Conservation (phyloP, 2,113 vertebrate species). For the Istiophorus platypterus region DNA sequence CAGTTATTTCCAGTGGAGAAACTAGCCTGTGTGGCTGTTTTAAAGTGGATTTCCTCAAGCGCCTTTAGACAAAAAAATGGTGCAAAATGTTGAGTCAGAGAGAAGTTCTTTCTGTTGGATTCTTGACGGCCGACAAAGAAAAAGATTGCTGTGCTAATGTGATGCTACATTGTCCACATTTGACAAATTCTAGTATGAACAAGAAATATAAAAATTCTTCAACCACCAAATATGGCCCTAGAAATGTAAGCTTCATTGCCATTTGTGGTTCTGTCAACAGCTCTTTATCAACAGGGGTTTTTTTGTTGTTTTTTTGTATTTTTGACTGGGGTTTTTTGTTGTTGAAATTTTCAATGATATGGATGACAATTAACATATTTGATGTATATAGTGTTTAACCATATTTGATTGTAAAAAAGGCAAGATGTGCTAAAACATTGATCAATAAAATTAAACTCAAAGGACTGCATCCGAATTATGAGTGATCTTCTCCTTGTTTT, state of each 20-base stretch:
- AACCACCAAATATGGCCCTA: no score
- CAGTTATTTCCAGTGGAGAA: not conserved
- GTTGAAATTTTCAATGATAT: not conserved
- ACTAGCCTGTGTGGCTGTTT: not conserved
- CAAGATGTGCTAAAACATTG: not conserved
- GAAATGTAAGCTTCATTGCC: not conserved
- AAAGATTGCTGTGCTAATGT: not conserved
- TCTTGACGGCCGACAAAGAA: not conserved
- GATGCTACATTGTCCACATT: slow-evolving; percentile 7
- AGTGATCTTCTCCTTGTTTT: not conserved
- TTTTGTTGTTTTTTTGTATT: not conserved
- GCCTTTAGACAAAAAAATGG: not conserved
- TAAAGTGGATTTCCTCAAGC: not conserved
- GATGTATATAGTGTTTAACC: not conserved
- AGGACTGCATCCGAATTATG: not conserved
- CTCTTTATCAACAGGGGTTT: no score
- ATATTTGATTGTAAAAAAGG: not conserved
- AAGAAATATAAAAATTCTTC: not conserved
- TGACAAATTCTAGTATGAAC: not conserved
- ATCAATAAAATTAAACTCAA: not conserved
- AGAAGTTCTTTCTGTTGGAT: not conserved
- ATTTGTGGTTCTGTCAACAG: not conserved
- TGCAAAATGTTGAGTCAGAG: not conserved
- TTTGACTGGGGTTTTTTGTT: not conserved
- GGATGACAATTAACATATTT: not conserved